These are phyloP conservation scores for Lepidostoma basale DNA, from an alignment of 1,140 invertebrate genomes.

Conservation along the genomic window DNA sequence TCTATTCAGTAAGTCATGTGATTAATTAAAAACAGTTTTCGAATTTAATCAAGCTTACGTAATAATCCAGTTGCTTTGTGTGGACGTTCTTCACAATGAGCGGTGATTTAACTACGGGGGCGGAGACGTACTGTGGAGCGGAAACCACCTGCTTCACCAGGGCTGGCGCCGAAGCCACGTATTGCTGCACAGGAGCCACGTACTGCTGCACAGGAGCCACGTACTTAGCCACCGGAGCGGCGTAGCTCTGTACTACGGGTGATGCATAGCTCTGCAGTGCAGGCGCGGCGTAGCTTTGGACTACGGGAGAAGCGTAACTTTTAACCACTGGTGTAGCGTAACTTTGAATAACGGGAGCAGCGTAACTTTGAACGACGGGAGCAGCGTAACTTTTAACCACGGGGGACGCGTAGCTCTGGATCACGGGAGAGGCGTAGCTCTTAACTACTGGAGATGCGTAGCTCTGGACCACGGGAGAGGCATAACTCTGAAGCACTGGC, in stretches of 20 bases:
- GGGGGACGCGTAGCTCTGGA: conserved; percentile 29
- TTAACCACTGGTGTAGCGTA: conserved; percentile 31
- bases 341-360: background rate
- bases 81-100: conserved; percentile 61
- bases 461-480: background rate
- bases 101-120: conserved; percentile 49
- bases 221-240: conserved; percentile 25
- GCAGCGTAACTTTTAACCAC: conserved; percentile 39
- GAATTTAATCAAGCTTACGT: too few species aligned
- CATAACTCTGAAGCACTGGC: background rate
- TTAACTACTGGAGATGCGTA: conserved; percentile 35
- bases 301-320: conserved; percentile 37
- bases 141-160: conserved; percentile 29
- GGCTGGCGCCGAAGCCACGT: conserved; percentile 38
- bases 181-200: conserved; percentile 44
- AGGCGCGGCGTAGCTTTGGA: conserved; percentile 14
- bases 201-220: conserved; percentile 51
- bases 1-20: too few species aligned
- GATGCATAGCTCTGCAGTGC: conserved; percentile 10
- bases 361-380: conserved; percentile 15
- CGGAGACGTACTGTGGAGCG: conserved; percentile 37
- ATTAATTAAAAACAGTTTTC: too few species aligned
- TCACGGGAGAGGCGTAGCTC: conserved; percentile 2
- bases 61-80: conserved; percentile 64
- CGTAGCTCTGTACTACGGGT: conserved; percentile 39